A percentile compares a stretch with the other conserved stretches of the same genome.
These are phyloP conservation scores for Boulengeromyrus knoepffleri DNA, from an alignment of 2,113 vertebrate species.

Conservation along the genomic window DNA sequence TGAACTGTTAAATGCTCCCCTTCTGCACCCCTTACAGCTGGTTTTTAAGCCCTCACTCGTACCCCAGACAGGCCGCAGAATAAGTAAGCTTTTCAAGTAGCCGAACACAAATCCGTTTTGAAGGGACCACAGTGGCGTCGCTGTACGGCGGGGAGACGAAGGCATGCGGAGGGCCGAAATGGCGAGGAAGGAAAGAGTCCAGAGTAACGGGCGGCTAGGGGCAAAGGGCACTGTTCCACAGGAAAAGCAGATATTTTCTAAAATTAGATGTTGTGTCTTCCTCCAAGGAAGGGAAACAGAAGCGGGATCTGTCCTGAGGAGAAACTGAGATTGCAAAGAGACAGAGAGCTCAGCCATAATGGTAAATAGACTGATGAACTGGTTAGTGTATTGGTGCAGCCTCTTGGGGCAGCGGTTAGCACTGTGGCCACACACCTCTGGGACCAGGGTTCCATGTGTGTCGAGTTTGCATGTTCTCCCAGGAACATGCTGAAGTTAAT, in stretches of 20 bases:
- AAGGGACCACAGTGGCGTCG: not conserved
- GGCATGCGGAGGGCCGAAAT: not conserved
- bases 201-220: slow-evolving; percentile 25
- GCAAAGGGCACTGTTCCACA: slow-evolving; percentile 26
- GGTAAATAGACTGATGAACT: slow-evolving; percentile 11
- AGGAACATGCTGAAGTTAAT: not conserved
- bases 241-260: slow-evolving; percentile 24
- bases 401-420: not conserved
- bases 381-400: not conserved
- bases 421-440: not conserved
- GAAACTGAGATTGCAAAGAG: not conserved
- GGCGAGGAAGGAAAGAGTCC: slow-evolving; percentile 11
- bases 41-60: not conserved
- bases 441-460: not conserved
- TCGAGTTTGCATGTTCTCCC: not conserved
- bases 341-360: slow-evolving; percentile 4
- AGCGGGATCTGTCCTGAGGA: slow-evolving; percentile 27
- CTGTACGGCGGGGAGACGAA: not conserved
- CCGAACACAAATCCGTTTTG: not conserved
- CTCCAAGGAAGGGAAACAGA: slow-evolving; percentile 7
- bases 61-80: not conserved
- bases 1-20: not conserved
- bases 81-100: not conserved
- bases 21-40: not conserved
- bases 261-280: slow-evolving; percentile 33